A percentile compares a stretch with the other conserved stretches of the same genome.
Conservation (phyloP, 2,888 invertebrate species). For the Quadriops clusia region DNA sequence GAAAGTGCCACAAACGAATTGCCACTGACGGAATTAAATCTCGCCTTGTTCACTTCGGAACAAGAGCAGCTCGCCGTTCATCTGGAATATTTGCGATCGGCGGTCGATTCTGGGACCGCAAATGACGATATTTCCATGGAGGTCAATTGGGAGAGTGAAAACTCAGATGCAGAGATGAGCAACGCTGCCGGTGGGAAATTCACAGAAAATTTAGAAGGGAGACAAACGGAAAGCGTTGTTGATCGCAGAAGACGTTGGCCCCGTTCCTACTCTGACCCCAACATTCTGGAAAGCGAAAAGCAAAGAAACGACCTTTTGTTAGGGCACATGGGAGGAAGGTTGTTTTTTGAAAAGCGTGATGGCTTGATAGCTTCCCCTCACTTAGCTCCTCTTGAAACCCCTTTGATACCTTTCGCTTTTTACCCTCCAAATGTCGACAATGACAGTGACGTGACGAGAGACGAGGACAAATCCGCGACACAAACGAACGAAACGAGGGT, state of each 20-base stretch:
- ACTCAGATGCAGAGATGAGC: conserved; percentile 10
- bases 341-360: no score
- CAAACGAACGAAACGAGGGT: no score
- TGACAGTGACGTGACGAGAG: conserved; percentile 11
- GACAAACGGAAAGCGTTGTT: no score
- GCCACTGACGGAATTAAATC: conserved; percentile 44
- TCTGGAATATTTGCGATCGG: conserved; percentile 23
- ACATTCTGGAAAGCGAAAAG: conserved; percentile 27
- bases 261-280: conserved; percentile 35
- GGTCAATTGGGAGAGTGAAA: conserved; percentile 28
- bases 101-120: conserved; percentile 1
- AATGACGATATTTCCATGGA: conserved; percentile 22
- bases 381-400: conserved; percentile 24
- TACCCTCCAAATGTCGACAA: conserved; percentile 24
- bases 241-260: conserved; percentile 14
- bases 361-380: no score
- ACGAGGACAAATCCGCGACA: no score
- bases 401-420: conserved; percentile 26
- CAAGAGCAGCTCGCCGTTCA: conserved; percentile 29
- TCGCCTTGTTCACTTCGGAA: conserved; percentile 31
- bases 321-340: neutral
- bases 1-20: conserved; percentile 58
- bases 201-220: conserved; percentile 5
- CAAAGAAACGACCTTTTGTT: conserved; percentile 13
- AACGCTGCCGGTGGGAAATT: conserved; percentile 8